These are phyloP conservation scores for Tetrapedia diversipes DNA, from an alignment of 2,888 invertebrate genomes.

Conservation along the genomic window DNA sequence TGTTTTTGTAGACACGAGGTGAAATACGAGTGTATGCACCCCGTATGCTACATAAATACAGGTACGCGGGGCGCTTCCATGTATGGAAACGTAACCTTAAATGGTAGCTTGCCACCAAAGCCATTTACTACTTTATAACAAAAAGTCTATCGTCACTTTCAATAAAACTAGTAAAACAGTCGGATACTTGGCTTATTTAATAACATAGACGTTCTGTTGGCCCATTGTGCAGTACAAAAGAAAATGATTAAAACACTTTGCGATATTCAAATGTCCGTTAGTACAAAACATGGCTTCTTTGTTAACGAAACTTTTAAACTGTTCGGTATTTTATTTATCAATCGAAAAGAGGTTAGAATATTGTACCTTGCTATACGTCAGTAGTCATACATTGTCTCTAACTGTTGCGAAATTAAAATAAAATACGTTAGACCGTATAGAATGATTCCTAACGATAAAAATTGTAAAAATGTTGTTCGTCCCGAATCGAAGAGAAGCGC, in stretches of 20 bases:
- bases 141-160: slow-evolving; percentile 53
- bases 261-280: no score
- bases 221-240: not conserved
- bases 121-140: slow-evolving; percentile 53
- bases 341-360: not conserved
- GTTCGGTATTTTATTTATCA: not conserved
- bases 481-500: slow-evolving; percentile 3
- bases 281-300: not conserved
- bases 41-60: slow-evolving; percentile 19
- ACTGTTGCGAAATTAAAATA: not conserved
- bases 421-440: no score
- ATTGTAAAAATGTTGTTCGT: not conserved
- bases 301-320: not conserved
- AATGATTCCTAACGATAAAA: not conserved
- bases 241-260: not conserved
- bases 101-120: slow-evolving; percentile 73
- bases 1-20: slow-evolving; percentile 8
- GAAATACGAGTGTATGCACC: slow-evolving; percentile 30
- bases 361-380: not conserved
- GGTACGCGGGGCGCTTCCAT: slow-evolving; percentile 60
- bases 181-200: slow-evolving; percentile 13
- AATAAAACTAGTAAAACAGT: slow-evolving; percentile 35
- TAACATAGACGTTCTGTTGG: slow-evolving; percentile 10
- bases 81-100: slow-evolving; percentile 74
- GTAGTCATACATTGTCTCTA: no score